Conservation (phyloP, 2,797 vertebrate genomes). For the Lerista edwardsae region DNA sequence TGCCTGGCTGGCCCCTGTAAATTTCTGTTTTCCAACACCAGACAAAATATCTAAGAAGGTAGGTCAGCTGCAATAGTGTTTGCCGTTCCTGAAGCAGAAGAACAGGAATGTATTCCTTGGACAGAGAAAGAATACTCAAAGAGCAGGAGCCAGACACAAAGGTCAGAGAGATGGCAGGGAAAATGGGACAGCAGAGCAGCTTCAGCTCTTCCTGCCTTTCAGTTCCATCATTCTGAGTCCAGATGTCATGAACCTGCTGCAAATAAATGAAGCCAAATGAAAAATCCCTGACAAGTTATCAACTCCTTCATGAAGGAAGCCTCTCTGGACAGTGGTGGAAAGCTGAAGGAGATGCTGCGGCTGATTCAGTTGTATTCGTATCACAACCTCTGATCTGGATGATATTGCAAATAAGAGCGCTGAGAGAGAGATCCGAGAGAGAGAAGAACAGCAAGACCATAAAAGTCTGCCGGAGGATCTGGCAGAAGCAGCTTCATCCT, state of each 20-base stretch:
- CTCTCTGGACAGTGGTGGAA: constrained; percentile 34
- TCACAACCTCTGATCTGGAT: constrained; percentile 32
- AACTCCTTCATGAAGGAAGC: constrained; percentile 42
- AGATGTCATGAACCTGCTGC: constrained; percentile 45
- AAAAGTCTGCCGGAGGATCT: not conserved
- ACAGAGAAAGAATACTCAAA: constrained; percentile 36
- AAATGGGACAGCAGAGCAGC: constrained; percentile 11
- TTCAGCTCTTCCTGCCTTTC: constrained; percentile 39
- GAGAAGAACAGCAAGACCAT: not conserved
- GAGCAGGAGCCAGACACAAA: constrained; percentile 40
- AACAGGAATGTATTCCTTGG: constrained; percentile 28
- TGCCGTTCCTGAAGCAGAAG: not conserved
- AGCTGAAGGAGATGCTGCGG: constrained; percentile 21
- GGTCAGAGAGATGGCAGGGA: constrained; percentile 29
- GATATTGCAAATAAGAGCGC: constrained; percentile 34
- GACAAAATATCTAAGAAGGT: constrained; percentile 14
- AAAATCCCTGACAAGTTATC: constrained; percentile 28
- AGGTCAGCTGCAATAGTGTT: constrained; percentile 31
- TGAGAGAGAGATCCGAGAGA: constrained; percentile 15
- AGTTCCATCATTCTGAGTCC: constrained; percentile 40
- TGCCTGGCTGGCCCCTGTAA: not conserved
- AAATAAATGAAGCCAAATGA: constrained; percentile 41
- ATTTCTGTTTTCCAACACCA: constrained; percentile 26
- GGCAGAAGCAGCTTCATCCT: constrained; percentile 3
- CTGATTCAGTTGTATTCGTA: constrained; percentile 12